Evolutionary conservation across 2,113 vertebrate genomes (phyloP), one percentile per base, ranked within the genome.

Genomic region (Coturnix japonica): DNA sequence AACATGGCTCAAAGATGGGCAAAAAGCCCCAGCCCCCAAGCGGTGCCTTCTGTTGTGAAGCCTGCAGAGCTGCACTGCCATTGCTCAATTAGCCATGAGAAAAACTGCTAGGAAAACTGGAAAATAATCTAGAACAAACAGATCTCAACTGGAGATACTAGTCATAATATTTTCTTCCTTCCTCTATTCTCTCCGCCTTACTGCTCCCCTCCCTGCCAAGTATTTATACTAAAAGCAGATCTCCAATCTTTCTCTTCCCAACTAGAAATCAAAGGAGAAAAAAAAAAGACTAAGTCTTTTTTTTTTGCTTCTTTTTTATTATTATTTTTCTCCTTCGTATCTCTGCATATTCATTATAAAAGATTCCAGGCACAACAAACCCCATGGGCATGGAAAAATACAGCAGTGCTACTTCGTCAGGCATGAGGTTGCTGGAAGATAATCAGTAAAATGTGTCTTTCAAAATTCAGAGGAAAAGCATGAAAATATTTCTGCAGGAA

Each of bases 401-500:
- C 21, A 89, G 51, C 57, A 90, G 59, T 21, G 49, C 4, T 10
- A 70, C 81, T 73, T 91, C 37, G 0, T 87, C 81, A 85, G 81
- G 46, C 81, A 63, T 74, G 91, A 89, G 80, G 84, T 60, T 89
- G 67, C 86, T 89, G 86, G 33, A 87, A 49, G 43, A 94, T 85
- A 91, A 96, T 93, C 73, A 93, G 74, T 90, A 94, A 95, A 95
- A 89, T 10, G 43, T 84, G 89, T 81, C 39, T 78, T 76, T 44
- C 37, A 81, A 83, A 91, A 93, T 87, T 57, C 53, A 81, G 71
- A 89, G 51, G 49, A 86, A 93, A 91, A 61, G 64, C 73, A 87
- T 30, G 22, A 78, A 89, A 90, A 44, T 41, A 53, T 53, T 88
- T 70, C 74, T 81, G 67, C 79, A 43, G 67, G 49, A 57, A 88